Evolutionary conservation across 2,888 invertebrate species (phyloP).

Genomic region (Chrysolina oricalcia): DNA sequence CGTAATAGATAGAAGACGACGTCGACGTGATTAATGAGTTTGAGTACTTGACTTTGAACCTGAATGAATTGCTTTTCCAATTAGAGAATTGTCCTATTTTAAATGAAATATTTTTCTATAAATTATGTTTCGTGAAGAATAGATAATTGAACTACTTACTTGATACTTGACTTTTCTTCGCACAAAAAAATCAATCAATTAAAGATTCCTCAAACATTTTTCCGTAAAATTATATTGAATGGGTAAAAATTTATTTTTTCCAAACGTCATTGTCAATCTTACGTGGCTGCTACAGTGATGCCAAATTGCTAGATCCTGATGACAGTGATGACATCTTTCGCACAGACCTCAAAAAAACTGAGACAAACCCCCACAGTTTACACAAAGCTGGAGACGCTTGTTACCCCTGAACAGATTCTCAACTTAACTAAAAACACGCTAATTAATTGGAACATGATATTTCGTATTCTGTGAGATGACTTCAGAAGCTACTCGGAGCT

Average conservation of each 20-base stretch:
- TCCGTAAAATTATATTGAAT: conserved; percentile 40
- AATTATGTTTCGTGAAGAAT: not conserved
- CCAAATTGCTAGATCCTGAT: conserved; percentile 12
- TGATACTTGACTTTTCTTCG: conserved; percentile 30
- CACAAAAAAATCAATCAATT: conserved; percentile 36
- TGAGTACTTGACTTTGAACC: conserved; percentile 46
- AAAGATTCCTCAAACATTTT: conserved; percentile 44
- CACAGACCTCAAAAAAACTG: not conserved
- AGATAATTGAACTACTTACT: conserved; percentile 37
- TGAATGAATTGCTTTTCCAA: conserved; percentile 45
- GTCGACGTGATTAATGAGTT: conserved; percentile 26
- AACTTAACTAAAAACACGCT: too few relatives aligned
- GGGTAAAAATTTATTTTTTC: conserved; percentile 56
- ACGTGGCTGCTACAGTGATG: conserved; percentile 64
- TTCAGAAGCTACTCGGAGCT: too few relatives aligned
- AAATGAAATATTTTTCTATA: not conserved
- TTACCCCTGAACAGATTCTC: too few relatives aligned
- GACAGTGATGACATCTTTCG: not conserved
- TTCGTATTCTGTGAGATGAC: too few relatives aligned
- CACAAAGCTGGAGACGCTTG: too few relatives aligned
- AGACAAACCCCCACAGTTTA: too few relatives aligned
- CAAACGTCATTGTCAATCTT: conserved; percentile 69
- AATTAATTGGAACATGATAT: too few relatives aligned
- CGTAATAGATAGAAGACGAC: not conserved
- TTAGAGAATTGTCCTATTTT: conserved; percentile 29